These are phyloP conservation scores for Psettodes erumei DNA, from an alignment of 2,113 vertebrate species.

Conservation along the genomic window DNA sequence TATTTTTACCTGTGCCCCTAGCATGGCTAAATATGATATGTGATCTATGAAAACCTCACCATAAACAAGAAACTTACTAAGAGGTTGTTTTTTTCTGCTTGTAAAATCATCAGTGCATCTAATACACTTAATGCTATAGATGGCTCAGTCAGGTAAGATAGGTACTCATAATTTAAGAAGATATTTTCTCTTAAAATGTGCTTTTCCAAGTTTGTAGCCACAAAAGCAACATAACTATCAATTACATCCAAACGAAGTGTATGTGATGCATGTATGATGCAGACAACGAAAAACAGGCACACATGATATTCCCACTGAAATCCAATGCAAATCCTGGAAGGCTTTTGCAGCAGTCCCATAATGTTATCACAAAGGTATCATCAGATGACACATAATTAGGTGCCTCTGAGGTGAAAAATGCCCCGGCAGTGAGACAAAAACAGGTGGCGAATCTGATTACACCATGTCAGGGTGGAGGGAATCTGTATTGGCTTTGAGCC, in stretches of 20 bases:
- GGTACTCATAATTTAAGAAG: not conserved
- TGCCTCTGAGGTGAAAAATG: conserved; percentile 47
- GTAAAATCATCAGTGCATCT: not conserved
- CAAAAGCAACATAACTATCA: conserved; percentile 17
- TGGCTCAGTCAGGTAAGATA: not conserved
- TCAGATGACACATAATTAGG: conserved; percentile 62
- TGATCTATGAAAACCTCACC: not conserved
- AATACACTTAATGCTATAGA: not conserved
- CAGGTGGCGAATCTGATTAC: conserved; percentile 80
- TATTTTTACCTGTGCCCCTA: not conserved
- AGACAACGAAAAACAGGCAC: conserved; percentile 46
- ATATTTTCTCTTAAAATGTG: not conserved
- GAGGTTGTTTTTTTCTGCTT: not conserved
- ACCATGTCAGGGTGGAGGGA: conserved; percentile 56
- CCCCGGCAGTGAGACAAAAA: conserved; percentile 67
- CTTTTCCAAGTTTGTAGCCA: not conserved
- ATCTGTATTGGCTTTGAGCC: conserved; percentile 60
- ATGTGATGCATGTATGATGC: conserved; percentile 2
- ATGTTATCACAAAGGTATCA: conserved; percentile 54
- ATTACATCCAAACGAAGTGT: conserved; percentile 33
- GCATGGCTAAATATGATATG: not conserved
- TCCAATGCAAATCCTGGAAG: conserved; percentile 46
- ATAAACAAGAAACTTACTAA: not conserved
- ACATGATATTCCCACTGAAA: conserved; percentile 38
- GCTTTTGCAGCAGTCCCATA: conserved; percentile 50